Evolutionary conservation across 2,888 invertebrate genomes (phyloP), one percentile per base, ranked within the genome.

Genomic region (Diabrotica balteata): DNA sequence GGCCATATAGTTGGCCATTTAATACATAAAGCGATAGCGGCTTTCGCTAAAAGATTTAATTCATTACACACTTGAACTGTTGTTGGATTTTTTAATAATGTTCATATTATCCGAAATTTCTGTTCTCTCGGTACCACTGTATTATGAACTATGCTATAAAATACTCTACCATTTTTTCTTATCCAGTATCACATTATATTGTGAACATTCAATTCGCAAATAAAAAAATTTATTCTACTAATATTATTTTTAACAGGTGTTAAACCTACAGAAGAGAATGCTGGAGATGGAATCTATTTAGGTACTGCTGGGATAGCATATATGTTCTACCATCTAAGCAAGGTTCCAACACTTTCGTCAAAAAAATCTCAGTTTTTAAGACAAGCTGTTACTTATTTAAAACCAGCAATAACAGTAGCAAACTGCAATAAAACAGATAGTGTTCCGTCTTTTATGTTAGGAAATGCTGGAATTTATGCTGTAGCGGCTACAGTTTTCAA

Each of bases 401-500:
- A 86, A 61, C 89, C 90, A 8, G 89, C 91, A 2, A 80, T 91
- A 67, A 85, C 86, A 50, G 86, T 87, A 63, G 84, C 86, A 8
- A 79, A 83, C n/a, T 82, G 81, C n/a, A 82, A 54, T 86, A 86
- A 77, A 11, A 76, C 84, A 77, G 50, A 85, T n/a, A 90, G 91
- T 68, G 86, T 87, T 57, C 90, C 90, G 10, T 89, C 91, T 0
- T 93, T 94, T 82, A 82, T 95, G 10, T 87, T 93, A n/a, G 95
- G 95, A 3, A 90, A 91, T 78, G 90, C 90, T 8, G 95, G 95
- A 0, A 89, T 92, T 6, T 90, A 90, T 78, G 93, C 93, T 1
- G 85, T 94, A 2, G 90, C 91, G 0, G 87, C 91, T 0, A 90
- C 88, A 42, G 80, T 93, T 22, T 88, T 87, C 42, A 85, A 87